Base-by-base conservation (phyloP, 2,113 vertebrate genomes). In the Planiliza haematocheilus region DNA sequence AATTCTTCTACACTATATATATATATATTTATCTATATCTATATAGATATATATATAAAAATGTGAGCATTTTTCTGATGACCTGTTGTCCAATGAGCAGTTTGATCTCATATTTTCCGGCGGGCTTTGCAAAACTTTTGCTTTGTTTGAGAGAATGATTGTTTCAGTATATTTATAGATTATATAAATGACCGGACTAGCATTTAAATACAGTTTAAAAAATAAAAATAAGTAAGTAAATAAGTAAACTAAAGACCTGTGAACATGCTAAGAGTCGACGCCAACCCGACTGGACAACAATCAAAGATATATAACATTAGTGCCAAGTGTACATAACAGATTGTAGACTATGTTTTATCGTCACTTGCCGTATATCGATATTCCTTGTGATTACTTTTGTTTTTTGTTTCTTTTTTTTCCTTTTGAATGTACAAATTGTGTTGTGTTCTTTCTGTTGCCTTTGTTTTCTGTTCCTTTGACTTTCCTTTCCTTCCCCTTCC, bases 241-340 rank as follows among this genome's bases (percentile, higher is more conserved):
- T 5, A 30, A 30, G 24, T 30, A 36, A 38, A 58, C 37, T 69
- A 70, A 36, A 37, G 16, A 76, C 70, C 60, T 86, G 79, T 88
- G 67, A 74, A 82, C 79, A 80, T 55, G 57, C 74, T 77, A 70
- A n/a, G 79, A 87, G 46, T 69, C 71, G 53, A 77, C 43, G 75
- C 65, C 70, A 84, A 68, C 68, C 79, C 63, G 63, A 80, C 71
- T 69, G 77, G 80, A 79, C 64, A 77, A 82, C 70, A 81, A 65
- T 79, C 69, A 74, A 72, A 83, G 48, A 82, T 60, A 74, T 60
- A 74, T 71, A 78, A 90, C 79, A 77, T 91, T 87, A 84, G 90
- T 93, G 92, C 89, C 92, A 92, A 90, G 86, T 91, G 89, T 92
- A 91, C 84, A 91, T 88, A 87, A 88, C 66, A 74, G 86, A 91